These are phyloP conservation scores for Strix uralensis DNA, from an alignment of 2,113 vertebrate species.

Conservation along the genomic window DNA sequence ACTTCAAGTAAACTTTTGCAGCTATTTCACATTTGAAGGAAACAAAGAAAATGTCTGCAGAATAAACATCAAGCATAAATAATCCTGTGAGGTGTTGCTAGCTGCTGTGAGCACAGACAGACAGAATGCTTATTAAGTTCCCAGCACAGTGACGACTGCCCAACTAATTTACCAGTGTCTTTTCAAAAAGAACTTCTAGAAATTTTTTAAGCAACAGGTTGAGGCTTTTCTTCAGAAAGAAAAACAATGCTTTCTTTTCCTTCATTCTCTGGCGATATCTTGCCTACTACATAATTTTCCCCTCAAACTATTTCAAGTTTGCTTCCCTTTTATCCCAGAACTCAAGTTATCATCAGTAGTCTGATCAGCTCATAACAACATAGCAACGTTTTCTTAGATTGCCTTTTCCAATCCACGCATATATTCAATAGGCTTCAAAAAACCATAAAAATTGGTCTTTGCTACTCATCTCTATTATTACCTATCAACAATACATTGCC, in stretches of 20 bases:
- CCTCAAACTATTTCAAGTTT: background rate
- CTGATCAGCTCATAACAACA: background rate
- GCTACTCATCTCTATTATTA: background rate
- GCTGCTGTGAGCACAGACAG: background rate
- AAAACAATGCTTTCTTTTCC: background rate
- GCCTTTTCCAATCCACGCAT: background rate
- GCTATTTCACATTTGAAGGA: background rate
- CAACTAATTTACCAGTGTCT: background rate
- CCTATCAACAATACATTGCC: background rate
- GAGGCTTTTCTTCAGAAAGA: background rate
- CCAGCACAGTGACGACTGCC: background rate
- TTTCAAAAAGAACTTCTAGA: background rate
- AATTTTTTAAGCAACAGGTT: background rate
- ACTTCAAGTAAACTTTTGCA: background rate
- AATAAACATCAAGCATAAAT: background rate
- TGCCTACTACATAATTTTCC: background rate
- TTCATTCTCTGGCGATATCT: background rate
- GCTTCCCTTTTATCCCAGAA: background rate
- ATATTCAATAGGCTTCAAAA: background rate
- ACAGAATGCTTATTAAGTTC: background rate
- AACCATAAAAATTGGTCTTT: background rate
- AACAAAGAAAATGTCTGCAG: background rate
- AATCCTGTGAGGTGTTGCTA: background rate
- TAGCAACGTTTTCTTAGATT: background rate
- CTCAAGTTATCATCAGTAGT: background rate